Base-by-base conservation (phyloP, 92 coral and sea anemone genomes). In the Parazoanthus atlanticus region DNA sequence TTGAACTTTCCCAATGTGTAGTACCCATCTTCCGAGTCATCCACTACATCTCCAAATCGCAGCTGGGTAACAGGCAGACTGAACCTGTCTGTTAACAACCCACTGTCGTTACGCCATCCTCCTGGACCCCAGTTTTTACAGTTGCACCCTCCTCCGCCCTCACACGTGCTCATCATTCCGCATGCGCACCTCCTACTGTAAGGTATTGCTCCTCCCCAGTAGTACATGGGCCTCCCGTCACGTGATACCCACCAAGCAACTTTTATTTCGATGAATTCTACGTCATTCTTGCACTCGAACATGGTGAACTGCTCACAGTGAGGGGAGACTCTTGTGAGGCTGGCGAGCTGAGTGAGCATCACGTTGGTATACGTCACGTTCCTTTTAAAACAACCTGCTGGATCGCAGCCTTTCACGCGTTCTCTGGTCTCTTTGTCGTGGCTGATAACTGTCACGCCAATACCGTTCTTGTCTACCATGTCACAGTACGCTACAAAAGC, bases 341-440 rank as follows among this genome's bases (percentile, higher is more conserved):
- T 7, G 5, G 79, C 84, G 1, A 89, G 6, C 79, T 89, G 91
- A 28, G 52, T 17, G 33, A 76, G 6, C 19, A 79, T 85, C 15
- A 76, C 88, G 17, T 23, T 85, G 6, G 47, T 28, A 78, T 89
- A 89, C 23, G 8, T 13, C 32, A 89, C 67, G 1, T n/a, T 7
- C 30, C 73, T 23, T 11, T 23, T 10, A 38, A 31, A 13, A 1
- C 8, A 15, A 6, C 80, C 91, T 0, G 0, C 0, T 0, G 26
- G 17, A 64, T 43, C 33, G 75, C 78, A 91, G 46, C 90, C 85
- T 25, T 85, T 78, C 58, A 91, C 91, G 19, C 58, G 71, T 43
- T 89, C 89, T 79, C 91, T 89, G 65, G 76, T 69, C 30, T 91
- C 90, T 65, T 89, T 89, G 85, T 85, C 80, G 88, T 91, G 94